A percentile compares a stretch with the other conserved stretches of the same genome.
Conservation (phyloP, 2,113 vertebrate species). For the Falco punctatus region DNA sequence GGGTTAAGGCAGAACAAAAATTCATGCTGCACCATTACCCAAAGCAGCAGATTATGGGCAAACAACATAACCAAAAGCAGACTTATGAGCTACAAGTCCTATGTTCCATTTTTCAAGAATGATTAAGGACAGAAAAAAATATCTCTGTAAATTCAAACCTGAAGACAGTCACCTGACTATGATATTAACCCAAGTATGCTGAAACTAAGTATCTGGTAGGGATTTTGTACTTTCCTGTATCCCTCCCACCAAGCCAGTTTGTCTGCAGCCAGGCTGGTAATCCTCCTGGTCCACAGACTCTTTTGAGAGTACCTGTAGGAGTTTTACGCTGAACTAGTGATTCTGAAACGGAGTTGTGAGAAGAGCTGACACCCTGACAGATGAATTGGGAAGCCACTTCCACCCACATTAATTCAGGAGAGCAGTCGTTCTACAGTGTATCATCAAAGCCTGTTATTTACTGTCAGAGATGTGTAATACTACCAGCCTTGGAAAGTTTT, state of each 20-base stretch:
- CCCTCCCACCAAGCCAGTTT: not conserved
- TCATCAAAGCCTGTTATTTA: not conserved
- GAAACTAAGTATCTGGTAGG: not conserved
- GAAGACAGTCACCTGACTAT: not conserved
- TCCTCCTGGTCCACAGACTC: rapidly evolving
- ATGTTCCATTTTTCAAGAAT: not conserved
- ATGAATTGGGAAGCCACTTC: conserved; percentile 3
- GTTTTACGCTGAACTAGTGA: not conserved
- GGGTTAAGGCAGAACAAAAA: not conserved
- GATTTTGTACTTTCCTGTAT: not conserved
- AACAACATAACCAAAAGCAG: not conserved
- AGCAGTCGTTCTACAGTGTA: not conserved
- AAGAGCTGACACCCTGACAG: not conserved
- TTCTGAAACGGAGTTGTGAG: not conserved
- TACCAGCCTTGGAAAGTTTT: not conserved
- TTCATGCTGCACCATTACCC: not conserved
- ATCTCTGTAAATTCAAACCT: not conserved
- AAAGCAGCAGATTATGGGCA: not conserved
- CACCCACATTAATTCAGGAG: not conserved
- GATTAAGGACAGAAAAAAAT: not conserved
- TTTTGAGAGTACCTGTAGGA: not conserved
- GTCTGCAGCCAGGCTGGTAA: not conserved
- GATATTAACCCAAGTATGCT: not conserved
- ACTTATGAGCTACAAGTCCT: not conserved
- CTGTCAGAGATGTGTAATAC: not conserved